Conservation (phyloP, 1,140 invertebrate species). For the Cydia splendana region DNA sequence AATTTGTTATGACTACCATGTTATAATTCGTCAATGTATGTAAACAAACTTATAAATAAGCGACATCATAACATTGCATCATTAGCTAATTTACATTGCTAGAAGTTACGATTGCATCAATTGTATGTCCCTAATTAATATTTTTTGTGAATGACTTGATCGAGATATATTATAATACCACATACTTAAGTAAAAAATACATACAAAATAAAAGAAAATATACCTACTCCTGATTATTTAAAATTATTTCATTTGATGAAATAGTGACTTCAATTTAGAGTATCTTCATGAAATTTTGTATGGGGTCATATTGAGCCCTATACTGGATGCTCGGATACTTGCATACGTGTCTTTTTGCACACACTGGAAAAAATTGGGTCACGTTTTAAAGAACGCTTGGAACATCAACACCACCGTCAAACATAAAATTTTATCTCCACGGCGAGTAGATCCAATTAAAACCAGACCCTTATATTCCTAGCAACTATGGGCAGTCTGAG, state of each 20-base stretch:
- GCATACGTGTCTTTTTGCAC: not conserved
- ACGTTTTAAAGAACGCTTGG: slow-evolving; percentile 4
- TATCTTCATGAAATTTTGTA: too few relatives aligned
- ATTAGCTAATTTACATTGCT: slow-evolving; percentile 1
- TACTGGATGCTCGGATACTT: not conserved
- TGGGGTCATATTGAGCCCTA: not conserved
- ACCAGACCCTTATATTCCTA: not conserved
- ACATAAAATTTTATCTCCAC: not conserved
- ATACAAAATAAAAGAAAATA: too few relatives aligned
- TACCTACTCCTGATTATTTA: too few relatives aligned
- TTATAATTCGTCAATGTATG: not conserved
- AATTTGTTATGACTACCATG: not conserved
- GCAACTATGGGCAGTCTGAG: not conserved
- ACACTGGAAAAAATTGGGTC: not conserved
- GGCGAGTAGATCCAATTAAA: not conserved
- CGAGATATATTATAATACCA: too few relatives aligned
- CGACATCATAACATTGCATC: not conserved
- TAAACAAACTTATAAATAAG: not conserved
- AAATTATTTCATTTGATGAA: too few relatives aligned
- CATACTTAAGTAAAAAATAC: too few relatives aligned
- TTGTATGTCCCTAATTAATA: not conserved
- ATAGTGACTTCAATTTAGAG: too few relatives aligned
- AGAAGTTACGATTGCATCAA: not conserved
- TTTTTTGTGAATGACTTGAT: too few relatives aligned
- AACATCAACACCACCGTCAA: not conserved